Conservation (phyloP, 2,113 vertebrate species). For the Apteryx mantelli region DNA sequence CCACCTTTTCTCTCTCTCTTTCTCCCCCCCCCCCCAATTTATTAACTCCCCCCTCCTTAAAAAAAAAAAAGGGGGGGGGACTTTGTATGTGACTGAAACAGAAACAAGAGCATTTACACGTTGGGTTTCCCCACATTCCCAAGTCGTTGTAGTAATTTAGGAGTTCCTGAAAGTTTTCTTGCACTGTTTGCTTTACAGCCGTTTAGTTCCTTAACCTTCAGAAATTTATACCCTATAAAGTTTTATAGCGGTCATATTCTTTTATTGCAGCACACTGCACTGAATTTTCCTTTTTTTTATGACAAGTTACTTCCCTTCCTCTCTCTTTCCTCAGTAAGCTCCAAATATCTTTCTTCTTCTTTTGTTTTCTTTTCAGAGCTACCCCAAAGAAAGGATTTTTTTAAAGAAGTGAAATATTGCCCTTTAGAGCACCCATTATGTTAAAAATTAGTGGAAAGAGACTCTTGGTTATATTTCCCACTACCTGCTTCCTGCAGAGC, state of each 20-base stretch:
- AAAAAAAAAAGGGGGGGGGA: neutral
- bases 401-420: neutral
- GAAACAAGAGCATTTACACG: neutral
- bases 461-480: neutral
- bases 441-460: conserved; percentile 22
- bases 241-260: conserved; percentile 99
- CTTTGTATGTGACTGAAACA: neutral
- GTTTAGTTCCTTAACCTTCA: conserved; percentile 99
- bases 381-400: conserved; percentile 21
- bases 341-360: conserved; percentile 39
- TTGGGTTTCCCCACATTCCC: conserved; percentile 39
- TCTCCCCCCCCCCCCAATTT: too few species aligned
- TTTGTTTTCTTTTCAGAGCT: conserved; percentile 53
- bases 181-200: conserved; percentile 96
- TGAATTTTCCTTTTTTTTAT: conserved; percentile 88
- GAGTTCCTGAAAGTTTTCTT: conserved; percentile 83
- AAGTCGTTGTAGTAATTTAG: conserved; percentile 72
- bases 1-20: too few species aligned
- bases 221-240: conserved; percentile 99
- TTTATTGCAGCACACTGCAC: conserved; percentile 93
- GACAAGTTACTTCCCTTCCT: conserved; percentile 82
- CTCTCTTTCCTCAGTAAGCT: conserved; percentile 58
- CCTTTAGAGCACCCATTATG: neutral
- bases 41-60: too few species aligned
- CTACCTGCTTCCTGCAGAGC: conserved; percentile 20